A percentile compares a stretch with the other conserved stretches of the same genome.
Conservation (phyloP, 2,797 vertebrate species). For the Cyprinodon diabolis region DNA sequence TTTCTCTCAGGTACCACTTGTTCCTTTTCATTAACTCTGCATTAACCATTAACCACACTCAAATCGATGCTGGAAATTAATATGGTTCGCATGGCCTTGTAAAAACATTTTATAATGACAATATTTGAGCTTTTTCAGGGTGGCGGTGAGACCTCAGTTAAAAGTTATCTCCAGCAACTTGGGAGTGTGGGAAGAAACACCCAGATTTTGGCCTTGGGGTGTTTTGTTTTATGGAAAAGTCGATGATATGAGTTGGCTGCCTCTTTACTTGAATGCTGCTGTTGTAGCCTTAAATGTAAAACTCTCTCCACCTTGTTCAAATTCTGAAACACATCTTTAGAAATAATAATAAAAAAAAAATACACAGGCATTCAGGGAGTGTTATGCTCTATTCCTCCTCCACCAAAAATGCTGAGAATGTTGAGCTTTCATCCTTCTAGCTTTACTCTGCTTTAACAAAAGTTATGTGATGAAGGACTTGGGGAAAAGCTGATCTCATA, state of each 20-base stretch:
- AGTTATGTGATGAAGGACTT: slow-evolving; percentile 4
- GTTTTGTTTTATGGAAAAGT: slow-evolving; percentile 61
- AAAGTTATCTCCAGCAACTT: slow-evolving; percentile 49
- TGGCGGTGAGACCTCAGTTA: slow-evolving; percentile 44
- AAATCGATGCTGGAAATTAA: slow-evolving; percentile 48
- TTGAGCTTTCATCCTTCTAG: background rate
- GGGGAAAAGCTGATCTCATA: background rate
- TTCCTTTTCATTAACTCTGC: slow-evolving; percentile 60
- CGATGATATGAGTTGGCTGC: slow-evolving; percentile 50
- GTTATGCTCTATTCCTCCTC: background rate
- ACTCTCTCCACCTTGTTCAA: slow-evolving; percentile 45
- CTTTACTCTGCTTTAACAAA: background rate
- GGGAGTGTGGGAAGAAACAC: slow-evolving; percentile 58
- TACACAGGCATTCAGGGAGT: background rate
- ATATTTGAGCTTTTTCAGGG: slow-evolving; percentile 33
- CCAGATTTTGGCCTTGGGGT: slow-evolving; percentile 48
- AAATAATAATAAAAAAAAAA: background rate
- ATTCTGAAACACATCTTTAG: slow-evolving; percentile 1
- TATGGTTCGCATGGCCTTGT: slow-evolving; percentile 61
- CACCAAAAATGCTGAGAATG: slow-evolving; percentile 3
- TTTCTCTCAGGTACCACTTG: slow-evolving; percentile 37
- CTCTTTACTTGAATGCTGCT: slow-evolving; percentile 36
- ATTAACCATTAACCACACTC: slow-evolving; percentile 53
- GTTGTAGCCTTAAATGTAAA: slow-evolving; percentile 34
- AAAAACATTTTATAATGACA: slow-evolving; percentile 56